Base-by-base conservation (phyloP, 2,888 invertebrate genomes). In the Torymus auratus region DNA sequence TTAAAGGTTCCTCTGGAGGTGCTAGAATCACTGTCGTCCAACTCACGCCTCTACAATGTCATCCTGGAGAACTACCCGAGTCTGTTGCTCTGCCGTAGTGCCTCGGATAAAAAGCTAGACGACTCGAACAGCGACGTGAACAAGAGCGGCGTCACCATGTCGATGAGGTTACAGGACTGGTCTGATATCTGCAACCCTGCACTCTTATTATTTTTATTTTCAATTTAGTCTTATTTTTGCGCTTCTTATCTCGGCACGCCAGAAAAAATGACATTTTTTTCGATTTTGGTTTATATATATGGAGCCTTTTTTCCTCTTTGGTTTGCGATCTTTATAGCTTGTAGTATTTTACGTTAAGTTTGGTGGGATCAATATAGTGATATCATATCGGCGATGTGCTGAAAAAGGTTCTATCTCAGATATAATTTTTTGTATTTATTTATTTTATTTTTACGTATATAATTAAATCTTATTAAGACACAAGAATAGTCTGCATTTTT, bases 31-130 rank as follows among this genome's bases (percentile, higher is more conserved):
- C 88, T 95, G 20, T 91, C 93, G 82, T 90, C 93, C 62, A 95
- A 95, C 86, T 94, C 94, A 82, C 93, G 93, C 69, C 91, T 95
- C 7, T 95, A 94, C 90, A 94, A 94, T 82, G 93, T 95, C 13
- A 94, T 95, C 79, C 89, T 95, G 83, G 94, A 95, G 88, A 95
- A 95, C 86, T 95, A 95, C 88, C 95, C 95, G 5, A 94, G 94
- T 75, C 88, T 95, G 56, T 88, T 95, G 76, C 91, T 93, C 61
- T 92, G 94, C 83, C 92, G 94, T 86, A 94, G 94, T 86, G 92
- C 92, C 71, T 95, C 95, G 0, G 95, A 94, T 84, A 93, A 94
- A 73, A 93, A 93, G 83, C 88, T 95, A 1, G 88, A 90, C 11
- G 91, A 91, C 53, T 87, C 88, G 17, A 85, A 84, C 13, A 84